These are phyloP conservation scores for Cotesia congregata DNA, from an alignment of 2,888 invertebrate genomes.

Conservation along the genomic window DNA sequence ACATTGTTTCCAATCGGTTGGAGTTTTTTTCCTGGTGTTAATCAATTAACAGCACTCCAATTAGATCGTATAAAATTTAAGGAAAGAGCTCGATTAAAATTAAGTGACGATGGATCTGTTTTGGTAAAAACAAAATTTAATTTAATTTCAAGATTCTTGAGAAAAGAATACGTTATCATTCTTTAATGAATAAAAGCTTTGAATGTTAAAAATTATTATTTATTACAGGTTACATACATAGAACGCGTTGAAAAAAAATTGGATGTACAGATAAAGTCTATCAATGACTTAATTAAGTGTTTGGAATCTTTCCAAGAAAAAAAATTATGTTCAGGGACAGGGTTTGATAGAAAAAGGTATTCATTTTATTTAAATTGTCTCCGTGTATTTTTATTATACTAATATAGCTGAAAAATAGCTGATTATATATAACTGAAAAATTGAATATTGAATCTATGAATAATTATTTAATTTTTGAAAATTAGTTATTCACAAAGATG, in stretches of 20 bases:
- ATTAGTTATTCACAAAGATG: constrained; percentile 7
- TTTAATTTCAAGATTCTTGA: not conserved
- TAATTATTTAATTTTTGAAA: constrained; percentile 1
- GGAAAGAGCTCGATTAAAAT: constrained; percentile 3
- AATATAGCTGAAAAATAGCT: not conserved
- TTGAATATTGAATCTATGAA: not conserved
- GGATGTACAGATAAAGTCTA: not conserved
- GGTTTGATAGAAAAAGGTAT: constrained; percentile 8
- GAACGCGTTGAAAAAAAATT: not conserved
- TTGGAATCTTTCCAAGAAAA: not conserved
- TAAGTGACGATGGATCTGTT: constrained; percentile 2
- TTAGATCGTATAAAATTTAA: not conserved
- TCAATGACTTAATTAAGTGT: not conserved
- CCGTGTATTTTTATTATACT: not conserved
- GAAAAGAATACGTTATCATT: not conserved
- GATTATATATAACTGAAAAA: not conserved
- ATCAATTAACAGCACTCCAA: not conserved
- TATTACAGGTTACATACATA: not conserved
- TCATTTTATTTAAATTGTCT: constrained; percentile 10
- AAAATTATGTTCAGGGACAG: constrained; percentile 5
- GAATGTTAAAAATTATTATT: not conserved
- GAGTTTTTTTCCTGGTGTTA: not conserved
- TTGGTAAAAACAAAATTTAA: constrained; percentile 5
- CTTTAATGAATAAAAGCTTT: not conserved
- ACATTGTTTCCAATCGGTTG: constrained; percentile 1